Base-by-base conservation (phyloP, 2,113 vertebrate genomes). In the Delphinus delphis region DNA sequence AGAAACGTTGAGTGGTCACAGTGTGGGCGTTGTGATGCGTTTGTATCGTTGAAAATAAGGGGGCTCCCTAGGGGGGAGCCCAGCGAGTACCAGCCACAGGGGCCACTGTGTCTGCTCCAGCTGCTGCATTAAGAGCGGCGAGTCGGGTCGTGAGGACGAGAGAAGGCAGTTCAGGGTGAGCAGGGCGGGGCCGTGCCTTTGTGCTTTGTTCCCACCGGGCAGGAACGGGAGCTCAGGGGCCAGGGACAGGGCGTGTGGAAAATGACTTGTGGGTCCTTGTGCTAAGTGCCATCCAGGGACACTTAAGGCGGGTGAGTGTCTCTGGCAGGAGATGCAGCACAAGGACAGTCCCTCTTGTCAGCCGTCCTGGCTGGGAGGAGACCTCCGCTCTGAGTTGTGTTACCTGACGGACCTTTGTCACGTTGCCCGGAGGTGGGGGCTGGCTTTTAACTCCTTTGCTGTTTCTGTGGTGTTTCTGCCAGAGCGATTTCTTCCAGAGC, bases 191-290 rank as follows among this genome's bases (percentile, higher is more conserved):
- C 26, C 76, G 26, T 70, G 33, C 47, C 28, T 60, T 6, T 44
- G 33, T 28, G 86, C 33, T 79, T 23, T 28, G 60, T 90, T 44
- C 14, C 47, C 14, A 0, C 2, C 9, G 9, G 44, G 10, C 21
- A 2, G 23, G 41, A 58, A 23, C 18, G 26, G 18, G 74, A 20
- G 2, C 62, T 14, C 13, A 14, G 8, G 1, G 67, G 81, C 14
- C 28, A 21, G 11, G 67, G 81, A 18, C 28, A 21, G 11, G 20
- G 41, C 0, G 0, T 36, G 38, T 17, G 26, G 53, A 44, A 87
- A 76, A 62, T 31, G 33, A 23, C n/a, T 31, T 31, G 8, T 50
- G 25, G 13, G 7, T 60, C 38, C 63, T 33, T 2, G 23, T 38
- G 41, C 70, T 62, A 33, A 18, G 88, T 31, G 14, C 53, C 63